Conservation (phyloP, 2,888 invertebrate species). For the Philereme vetulata region DNA sequence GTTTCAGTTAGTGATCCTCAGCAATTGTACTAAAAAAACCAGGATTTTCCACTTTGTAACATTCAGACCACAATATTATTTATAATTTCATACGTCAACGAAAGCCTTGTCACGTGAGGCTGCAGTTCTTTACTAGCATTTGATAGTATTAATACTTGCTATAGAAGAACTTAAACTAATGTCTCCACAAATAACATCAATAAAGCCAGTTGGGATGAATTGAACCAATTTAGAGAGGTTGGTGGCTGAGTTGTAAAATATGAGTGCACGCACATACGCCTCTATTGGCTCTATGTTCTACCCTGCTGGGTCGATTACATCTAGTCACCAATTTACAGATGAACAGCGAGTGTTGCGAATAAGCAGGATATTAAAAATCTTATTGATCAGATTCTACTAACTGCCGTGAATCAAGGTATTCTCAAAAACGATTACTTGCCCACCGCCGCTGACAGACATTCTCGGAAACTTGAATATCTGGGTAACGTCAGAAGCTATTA, state of each 20-base stretch:
- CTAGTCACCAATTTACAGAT: conserved; percentile 40
- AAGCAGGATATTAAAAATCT: conserved; percentile 16
- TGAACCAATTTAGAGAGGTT: conserved; percentile 66
- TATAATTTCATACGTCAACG: too few species aligned
- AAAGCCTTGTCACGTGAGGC: too few species aligned
- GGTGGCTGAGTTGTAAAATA: conserved; percentile 61
- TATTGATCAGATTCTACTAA: conserved; percentile 15
- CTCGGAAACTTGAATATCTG: conserved; percentile 28
- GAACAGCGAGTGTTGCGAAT: conserved; percentile 16
- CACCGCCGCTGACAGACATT: conserved; percentile 13
- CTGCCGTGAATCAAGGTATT: conserved; percentile 20
- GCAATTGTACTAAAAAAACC: too few species aligned
- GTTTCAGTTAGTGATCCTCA: too few species aligned
- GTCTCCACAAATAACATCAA: conserved; percentile 61
- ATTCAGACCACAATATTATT: too few species aligned
- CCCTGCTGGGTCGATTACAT: conserved; percentile 59
- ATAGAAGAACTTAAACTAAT: conserved; percentile 36
- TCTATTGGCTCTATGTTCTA: conserved; percentile 52
- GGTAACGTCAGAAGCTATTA: conserved; percentile 25
- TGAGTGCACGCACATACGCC: conserved; percentile 52
- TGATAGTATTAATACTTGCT: neutral
- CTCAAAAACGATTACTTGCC: conserved; percentile 18
- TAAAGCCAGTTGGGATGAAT: conserved; percentile 69
- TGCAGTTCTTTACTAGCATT: neutral
- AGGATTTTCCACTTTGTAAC: too few species aligned